Base-by-base conservation (phyloP, 1,140 invertebrate species). In the Battus philenor region DNA sequence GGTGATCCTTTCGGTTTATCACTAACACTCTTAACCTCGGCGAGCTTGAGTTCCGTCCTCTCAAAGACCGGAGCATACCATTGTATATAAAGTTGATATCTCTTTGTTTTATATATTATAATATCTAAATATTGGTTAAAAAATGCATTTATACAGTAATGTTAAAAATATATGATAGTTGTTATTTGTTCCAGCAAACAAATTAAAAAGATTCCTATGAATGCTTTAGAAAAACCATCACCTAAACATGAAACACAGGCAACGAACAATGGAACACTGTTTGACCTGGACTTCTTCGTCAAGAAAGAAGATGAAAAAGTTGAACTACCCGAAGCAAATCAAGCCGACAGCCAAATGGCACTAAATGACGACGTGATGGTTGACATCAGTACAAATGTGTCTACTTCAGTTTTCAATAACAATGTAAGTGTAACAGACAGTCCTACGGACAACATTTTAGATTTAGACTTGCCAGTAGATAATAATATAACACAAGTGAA, bases 131-230 rank as follows among this genome's bases (percentile, higher is more conserved):
- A n/a, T n/a, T n/a, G n/a, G n/a, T n/a, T n/a, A n/a, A n/a, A n/a
- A n/a, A n/a, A n/a, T n/a, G n/a, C n/a, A n/a, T n/a, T n/a, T n/a
- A n/a, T n/a, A n/a, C n/a, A n/a, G n/a, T n/a, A n/a, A n/a, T n/a
- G n/a, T n/a, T n/a, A n/a, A n/a, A n/a, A n/a, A n/a, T n/a, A 34
- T 30, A 33, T 20, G 43, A n/a, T n/a, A n/a, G n/a, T n/a, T n/a
- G n/a, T n/a, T n/a, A n/a, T n/a, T 6, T 54, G 44, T 87, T 84
- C 38, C 52, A 88, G 87, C 59, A 91, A 90, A 64, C 69, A 83
- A 48, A 64, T 87, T 12, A 90, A 90, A 48, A 93, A 93, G 77
- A 75, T 93, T 31, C 90, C 93, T 26, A 90, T 94, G 86, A 94
- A 94, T 67, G 88, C 90, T 47, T 68, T 91, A 69, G 84, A 81